Conservation (phyloP, 2,797 vertebrate genomes). For the Etheostoma nigrum region DNA sequence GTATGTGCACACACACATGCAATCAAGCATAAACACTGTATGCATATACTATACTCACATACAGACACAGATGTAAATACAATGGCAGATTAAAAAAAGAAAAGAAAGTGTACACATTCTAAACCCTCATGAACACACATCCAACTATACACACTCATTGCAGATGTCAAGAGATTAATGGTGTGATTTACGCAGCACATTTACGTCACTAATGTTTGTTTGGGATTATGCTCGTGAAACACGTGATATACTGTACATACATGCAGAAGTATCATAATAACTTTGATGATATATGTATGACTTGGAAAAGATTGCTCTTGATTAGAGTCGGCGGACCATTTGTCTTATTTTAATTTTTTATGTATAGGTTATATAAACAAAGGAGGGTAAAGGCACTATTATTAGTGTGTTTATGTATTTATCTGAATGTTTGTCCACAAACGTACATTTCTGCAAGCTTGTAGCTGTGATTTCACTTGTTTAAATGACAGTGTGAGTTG, state of each 20-base stretch:
- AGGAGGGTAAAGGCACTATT: background rate
- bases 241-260: background rate
- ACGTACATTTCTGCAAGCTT: background rate
- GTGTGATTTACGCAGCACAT: constrained; percentile 15
- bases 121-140: background rate
- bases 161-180: constrained; percentile 23
- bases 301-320: background rate
- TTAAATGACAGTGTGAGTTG: background rate
- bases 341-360: background rate
- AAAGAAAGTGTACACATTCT: background rate
- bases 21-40: background rate
- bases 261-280: background rate
- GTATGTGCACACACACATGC: background rate
- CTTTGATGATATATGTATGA: constrained; percentile 12
- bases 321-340: background rate
- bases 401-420: constrained; percentile 3
- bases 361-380: background rate
- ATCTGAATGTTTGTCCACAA: background rate
- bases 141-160: background rate
- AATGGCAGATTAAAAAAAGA: background rate
- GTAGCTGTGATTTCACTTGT: background rate
- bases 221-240: constrained; percentile 30
- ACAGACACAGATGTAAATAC: background rate
- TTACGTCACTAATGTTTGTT: constrained; percentile 21
- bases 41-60: background rate